Conservation (phyloP, 1,140 invertebrate genomes). For the Bombus picipes region DNA sequence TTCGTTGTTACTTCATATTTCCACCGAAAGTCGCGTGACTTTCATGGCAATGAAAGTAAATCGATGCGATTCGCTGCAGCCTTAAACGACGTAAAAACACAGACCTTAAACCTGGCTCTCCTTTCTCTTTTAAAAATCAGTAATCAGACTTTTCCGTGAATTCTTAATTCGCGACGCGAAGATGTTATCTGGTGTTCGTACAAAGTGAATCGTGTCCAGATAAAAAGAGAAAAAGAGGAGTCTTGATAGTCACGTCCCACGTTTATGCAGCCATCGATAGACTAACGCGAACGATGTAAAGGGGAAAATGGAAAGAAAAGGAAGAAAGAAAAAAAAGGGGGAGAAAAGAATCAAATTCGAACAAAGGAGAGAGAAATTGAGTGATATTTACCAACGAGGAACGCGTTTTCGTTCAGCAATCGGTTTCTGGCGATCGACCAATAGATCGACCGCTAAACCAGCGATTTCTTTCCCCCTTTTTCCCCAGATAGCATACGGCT, state of each 20-base stretch:
- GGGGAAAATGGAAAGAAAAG: neutral
- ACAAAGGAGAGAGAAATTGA: neutral
- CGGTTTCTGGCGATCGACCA: constrained; percentile 20
- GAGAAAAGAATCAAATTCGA: neutral
- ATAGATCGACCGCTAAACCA: neutral
- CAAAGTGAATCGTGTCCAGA: neutral
- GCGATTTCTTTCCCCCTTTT: constrained; percentile 2
- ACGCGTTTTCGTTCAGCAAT: neutral
- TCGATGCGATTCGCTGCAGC: constrained; percentile 2
- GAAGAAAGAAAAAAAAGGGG: no score
- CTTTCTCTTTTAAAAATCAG: constrained; percentile 4
- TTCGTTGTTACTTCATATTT: neutral
- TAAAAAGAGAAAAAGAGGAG: neutral
- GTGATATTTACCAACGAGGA: neutral
- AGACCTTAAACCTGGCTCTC: neutral
- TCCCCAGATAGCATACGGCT: neutral
- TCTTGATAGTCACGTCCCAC: neutral
- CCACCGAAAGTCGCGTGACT: constrained; percentile 4
- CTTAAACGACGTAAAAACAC: neutral
- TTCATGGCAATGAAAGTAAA: constrained; percentile 14
- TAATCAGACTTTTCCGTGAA: neutral
- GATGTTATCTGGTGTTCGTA: neutral
- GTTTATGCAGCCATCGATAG: neutral
- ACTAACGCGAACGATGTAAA: neutral
- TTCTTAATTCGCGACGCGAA: no score